phyloP scores from a whole-genome alignment of 2,888 invertebrate genomes.

The Ariolimax columbianus region DNA sequence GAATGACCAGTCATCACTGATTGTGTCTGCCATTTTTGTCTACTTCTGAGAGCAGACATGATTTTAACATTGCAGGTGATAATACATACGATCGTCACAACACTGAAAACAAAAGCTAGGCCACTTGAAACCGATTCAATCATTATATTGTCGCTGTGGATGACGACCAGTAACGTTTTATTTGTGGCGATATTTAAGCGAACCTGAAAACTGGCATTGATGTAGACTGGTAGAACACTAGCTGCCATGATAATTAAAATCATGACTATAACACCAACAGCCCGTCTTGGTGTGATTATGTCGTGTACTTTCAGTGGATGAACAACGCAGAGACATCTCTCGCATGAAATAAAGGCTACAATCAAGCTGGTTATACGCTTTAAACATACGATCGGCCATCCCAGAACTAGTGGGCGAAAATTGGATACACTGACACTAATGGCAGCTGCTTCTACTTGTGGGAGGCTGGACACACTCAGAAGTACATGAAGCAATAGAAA shows the following conservation, averaged over 20 bases:
- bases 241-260: not conserved
- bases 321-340: conserved; percentile 16
- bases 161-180: not conserved
- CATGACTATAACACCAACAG: not conserved
- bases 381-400: not conserved
- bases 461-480: not conserved
- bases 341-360: not conserved
- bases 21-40: not conserved
- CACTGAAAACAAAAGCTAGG: not conserved
- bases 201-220: not conserved
- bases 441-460: not conserved
- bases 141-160: not conserved
- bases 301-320: not conserved
- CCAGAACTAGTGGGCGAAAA: not conserved
- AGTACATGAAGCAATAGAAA: not conserved
- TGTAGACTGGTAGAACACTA: not conserved
- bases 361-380: conserved; percentile 13
- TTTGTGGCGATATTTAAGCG: not conserved
- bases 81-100: not conserved
- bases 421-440: not conserved
- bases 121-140: conserved; percentile 12
- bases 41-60: not conserved
- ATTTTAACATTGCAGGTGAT: not conserved
- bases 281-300: conserved; percentile 12
- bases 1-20: not conserved